Evolutionary conservation across 1,140 invertebrate genomes (phyloP), one percentile per base, ranked within the genome.

Genomic region (Trypoxylus dichotomus): DNA sequence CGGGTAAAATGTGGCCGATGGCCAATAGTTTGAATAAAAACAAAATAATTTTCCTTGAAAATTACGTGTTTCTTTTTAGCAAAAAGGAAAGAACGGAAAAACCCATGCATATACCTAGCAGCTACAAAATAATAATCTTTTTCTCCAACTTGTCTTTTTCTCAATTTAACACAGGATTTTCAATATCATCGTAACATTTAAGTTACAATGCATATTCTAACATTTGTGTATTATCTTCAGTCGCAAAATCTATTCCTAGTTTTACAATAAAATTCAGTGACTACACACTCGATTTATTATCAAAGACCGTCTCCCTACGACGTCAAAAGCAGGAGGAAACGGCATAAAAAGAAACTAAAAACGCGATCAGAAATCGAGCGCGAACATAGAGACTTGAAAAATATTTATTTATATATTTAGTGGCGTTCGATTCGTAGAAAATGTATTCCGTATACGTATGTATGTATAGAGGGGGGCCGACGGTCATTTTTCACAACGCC

Each of bases 351-450:
- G 43, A 47, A 47, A 47, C 43, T 19, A 19, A 63, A 19, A 25
- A 63, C 60, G 60, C 25, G 60, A 47, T 63, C 60, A 27, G 60
- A 63, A 63, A 63, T 63, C 76, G n/a, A 15, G 32, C 60, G 54
- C 58, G 37, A 76, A 71, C 60, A 76, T 37, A 76, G 37, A 58
- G 58, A 76, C 63, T 76, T 71, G 74, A 80, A 73, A 79, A 81
- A 82, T 81, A 82, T 82, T 82, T 82, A 81, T 81, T 78, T 79
- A 76, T 63, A 78, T 74, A 78, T 80, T 76, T 76, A 74, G 75
- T 60, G 74, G 42, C 74, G 75, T 63, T 63, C 25, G 21, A 24
- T 63, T 63, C 60, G 60, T 25, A 37, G 32, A 5, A 37, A 37
- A 37, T 37, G 5, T 37, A 37, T 37, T 37, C 32, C 8, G 25